Percentiles rank a stretch among this genome's conserved stretches.
These are phyloP conservation scores for Lethocerus indicus DNA, from an alignment of 1,140 invertebrate species.

Conservation along the genomic window DNA sequence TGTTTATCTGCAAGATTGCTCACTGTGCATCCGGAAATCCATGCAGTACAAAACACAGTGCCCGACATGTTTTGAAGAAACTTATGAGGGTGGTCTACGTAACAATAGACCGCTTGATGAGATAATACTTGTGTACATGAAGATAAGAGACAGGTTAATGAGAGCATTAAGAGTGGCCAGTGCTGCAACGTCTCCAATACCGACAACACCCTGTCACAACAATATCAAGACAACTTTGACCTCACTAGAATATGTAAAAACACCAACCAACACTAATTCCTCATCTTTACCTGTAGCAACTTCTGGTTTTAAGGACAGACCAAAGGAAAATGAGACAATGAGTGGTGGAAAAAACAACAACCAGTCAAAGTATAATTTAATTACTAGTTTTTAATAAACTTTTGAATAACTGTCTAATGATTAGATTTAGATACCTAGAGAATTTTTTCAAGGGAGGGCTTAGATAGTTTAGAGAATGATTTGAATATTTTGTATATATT, in stretches of 20 bases:
- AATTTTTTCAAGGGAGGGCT: too few relatives aligned
- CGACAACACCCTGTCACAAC: not conserved
- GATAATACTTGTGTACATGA: constrained; percentile 13
- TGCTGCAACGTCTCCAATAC: not conserved
- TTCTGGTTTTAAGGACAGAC: not conserved
- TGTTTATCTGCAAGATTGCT: constrained; percentile 31
- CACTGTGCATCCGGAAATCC: constrained; percentile 34
- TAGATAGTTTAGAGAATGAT: too few relatives aligned
- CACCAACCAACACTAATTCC: not conserved
- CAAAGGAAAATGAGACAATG: too few relatives aligned
- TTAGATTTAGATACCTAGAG: too few relatives aligned
- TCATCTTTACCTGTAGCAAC: not conserved
- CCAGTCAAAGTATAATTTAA: too few relatives aligned
- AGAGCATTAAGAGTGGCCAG: constrained; percentile 13
- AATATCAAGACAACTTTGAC: too few relatives aligned
- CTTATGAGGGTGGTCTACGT: constrained; percentile 30
- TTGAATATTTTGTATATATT: too few relatives aligned
- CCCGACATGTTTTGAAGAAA: constrained; percentile 31
- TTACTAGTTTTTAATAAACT: too few relatives aligned
- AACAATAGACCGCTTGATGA: constrained; percentile 31
- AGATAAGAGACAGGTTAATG: constrained; percentile 23
- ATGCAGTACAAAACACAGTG: constrained; percentile 34
- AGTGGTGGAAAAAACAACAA: too few relatives aligned
- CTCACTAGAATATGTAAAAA: too few relatives aligned
- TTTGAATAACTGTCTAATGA: too few relatives aligned